A percentile compares a stretch with the other conserved stretches of the same genome.
Evolutionary conservation across 2,888 invertebrate genomes (phyloP).

Genomic region (Lasioglossum zephyrum): DNA sequence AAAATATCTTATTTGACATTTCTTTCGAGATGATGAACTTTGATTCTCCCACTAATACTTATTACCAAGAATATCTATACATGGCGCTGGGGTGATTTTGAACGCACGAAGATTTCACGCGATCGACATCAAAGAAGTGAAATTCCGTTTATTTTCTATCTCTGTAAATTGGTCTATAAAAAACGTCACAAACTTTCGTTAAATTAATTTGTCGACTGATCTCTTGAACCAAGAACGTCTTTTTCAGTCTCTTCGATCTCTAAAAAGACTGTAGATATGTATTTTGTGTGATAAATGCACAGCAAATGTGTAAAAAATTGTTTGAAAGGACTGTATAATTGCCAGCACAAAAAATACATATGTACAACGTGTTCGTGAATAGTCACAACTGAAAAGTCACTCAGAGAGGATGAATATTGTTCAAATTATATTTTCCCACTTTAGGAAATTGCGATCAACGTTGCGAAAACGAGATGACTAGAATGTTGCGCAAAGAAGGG

Average conservation of each 20-base stretch:
- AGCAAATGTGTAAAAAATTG: no score
- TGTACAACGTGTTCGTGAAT: no score
- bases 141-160: neutral
- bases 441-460: neutral
- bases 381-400: no score
- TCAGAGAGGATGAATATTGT: neutral
- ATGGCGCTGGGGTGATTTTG: neutral
- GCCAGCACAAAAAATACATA: no score
- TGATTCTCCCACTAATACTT: neutral
- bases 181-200: neutral
- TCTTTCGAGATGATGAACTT: neutral
- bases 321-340: no score
- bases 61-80: neutral
- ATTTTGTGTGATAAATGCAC: no score
- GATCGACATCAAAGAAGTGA: neutral
- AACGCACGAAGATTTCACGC: neutral
- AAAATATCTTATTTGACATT: no score
- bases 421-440: neutral
- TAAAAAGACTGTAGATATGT: no score
- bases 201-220: neutral
- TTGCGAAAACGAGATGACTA: constrained; percentile 15
- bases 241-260: no score
- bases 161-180: neutral
- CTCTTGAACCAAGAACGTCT: neutral
- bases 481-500: neutral